phyloP scores from a whole-genome alignment of 2,888 invertebrate genomes.

The Acrobasis consociella region DNA sequence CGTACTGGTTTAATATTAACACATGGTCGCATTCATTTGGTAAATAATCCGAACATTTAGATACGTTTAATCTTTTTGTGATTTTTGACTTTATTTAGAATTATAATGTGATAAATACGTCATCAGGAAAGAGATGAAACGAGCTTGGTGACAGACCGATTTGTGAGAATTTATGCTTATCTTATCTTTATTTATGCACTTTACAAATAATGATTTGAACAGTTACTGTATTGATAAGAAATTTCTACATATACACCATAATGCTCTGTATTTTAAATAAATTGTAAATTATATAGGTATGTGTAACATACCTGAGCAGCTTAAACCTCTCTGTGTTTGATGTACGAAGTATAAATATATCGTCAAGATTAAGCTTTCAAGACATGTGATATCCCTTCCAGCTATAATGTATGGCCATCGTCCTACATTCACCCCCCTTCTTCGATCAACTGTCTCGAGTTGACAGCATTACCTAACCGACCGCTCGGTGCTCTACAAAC shows the following conservation, averaged over 20 bases:
- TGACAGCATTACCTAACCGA: constrained; percentile 76
- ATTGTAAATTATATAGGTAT: too few relatives aligned
- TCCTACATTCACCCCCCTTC: constrained; percentile 78
- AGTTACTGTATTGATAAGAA: background rate
- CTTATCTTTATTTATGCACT: background rate
- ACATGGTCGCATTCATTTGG: too few relatives aligned
- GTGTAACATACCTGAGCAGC: too few relatives aligned
- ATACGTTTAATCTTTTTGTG: constrained; percentile 19
- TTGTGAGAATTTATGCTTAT: background rate
- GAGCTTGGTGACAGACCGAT: background rate
- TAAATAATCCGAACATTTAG: background rate
- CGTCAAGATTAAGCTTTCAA: constrained; percentile 25
- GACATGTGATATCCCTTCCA: constrained; percentile 53
- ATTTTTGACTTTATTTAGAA: constrained; percentile 24
- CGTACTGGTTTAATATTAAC: too few relatives aligned
- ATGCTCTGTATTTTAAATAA: too few relatives aligned
- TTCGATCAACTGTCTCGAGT: constrained; percentile 69
- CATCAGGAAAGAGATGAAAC: background rate
- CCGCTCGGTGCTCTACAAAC: constrained; percentile 68
- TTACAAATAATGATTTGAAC: background rate
- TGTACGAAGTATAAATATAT: constrained; percentile 6
- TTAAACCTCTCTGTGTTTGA: background rate
- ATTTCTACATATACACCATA: too few relatives aligned
- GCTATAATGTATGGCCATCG: constrained; percentile 52
- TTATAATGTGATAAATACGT: background rate